Base-by-base conservation (phyloP, 2,888 invertebrate species). In the Thymelicus acteon region DNA sequence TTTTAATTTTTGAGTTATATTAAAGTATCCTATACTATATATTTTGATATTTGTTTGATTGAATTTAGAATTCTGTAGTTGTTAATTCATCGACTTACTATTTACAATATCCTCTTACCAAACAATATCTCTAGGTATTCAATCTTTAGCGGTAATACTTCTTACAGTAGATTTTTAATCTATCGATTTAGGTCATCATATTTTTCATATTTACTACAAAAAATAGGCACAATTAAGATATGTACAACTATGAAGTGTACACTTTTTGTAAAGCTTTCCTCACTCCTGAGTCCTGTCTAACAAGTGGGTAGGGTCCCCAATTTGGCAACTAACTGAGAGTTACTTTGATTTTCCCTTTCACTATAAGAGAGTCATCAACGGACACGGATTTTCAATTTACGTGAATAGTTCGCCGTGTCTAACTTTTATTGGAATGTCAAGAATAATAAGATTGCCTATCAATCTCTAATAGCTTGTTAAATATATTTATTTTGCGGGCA, bases 351-450 rank as follows among this genome's bases (percentile, higher is more conserved):
- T 87, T 87, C 85, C 85, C 82, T 84, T 84, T 84, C 82, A 82
- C 79, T 79, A 76, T 79, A 85, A 78, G 76, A 88, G 88, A 76
- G 80, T 76, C 76, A 78, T 77, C 80, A 77, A 75, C 75, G 81
- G 82, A 90, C 90, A 90, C 83, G 88, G 79, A 86, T 89, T 87
- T 86, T 87, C 89, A 89, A 90, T 90, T 52, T 90, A 89, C 81
- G 82, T 80, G 85, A 89, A 89, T 88, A 90, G 87, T 85, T 85
- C 76, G 75, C 75, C 74, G 76, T 76, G 75, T 77, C 76, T 78
- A 78, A 79, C 78, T 74, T 78, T 73, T 78, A 77, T 76, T 79
- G 60, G 57, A 57, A 6, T 12, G 63, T 39, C 70, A n/a, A 58
- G 39, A 40, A 39, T 63, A 39, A 40, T 69, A 13, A 47, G 52